Evolutionary conservation across 2,888 invertebrate genomes (phyloP).

Genomic region (Trachelus troglodyta): DNA sequence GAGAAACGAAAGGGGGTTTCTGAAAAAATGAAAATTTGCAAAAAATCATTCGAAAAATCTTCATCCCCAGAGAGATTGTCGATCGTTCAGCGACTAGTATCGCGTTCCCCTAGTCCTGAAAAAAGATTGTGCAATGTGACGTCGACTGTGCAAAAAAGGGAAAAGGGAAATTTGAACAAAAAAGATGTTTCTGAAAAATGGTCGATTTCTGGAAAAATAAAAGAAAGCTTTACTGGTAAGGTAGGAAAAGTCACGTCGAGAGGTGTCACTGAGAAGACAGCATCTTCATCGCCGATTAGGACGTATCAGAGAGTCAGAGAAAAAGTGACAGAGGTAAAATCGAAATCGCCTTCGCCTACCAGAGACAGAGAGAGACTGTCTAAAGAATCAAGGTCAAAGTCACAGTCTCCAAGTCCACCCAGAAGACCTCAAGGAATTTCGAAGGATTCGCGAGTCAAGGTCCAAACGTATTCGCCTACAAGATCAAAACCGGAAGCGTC

Average conservation of each 20-base stretch:
- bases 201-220: neutral
- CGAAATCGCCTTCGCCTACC: conserved; percentile 36
- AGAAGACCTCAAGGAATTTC: conserved; percentile 9
- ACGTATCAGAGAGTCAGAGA: conserved; percentile 18
- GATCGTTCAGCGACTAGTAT: conserved; percentile 8
- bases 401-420: conserved; percentile 10
- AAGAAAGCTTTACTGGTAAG: neutral
- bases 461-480: conserved; percentile 3
- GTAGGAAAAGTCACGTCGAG: neutral
- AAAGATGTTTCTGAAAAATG: neutral
- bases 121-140: neutral
- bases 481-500: neutral
- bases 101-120: conserved; percentile 2
- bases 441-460: neutral
- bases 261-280: neutral
- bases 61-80: neutral
- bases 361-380: conserved; percentile 13
- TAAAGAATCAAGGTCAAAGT: neutral
- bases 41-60: neutral
- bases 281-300: conserved; percentile 14
- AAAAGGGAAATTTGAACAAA: neutral
- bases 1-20: neutral
- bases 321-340: conserved; percentile 12
- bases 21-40: neutral
- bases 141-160: neutral